These are phyloP conservation scores for Myotis vivesi DNA, from an alignment of 2,797 vertebrate genomes.

Conservation along the genomic window DNA sequence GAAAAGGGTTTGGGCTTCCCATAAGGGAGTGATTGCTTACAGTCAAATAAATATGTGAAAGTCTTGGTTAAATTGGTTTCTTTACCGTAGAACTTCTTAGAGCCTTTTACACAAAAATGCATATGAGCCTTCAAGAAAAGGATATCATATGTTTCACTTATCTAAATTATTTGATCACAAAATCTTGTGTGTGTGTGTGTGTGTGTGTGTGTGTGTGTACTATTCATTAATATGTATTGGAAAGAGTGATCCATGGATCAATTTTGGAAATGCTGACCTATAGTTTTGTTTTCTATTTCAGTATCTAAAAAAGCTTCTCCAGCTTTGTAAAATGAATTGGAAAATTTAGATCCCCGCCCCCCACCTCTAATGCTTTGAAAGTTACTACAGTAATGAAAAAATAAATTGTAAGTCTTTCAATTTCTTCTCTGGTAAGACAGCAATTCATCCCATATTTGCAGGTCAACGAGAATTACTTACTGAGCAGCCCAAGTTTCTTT, in stretches of 20 bases:
- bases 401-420: neutral
- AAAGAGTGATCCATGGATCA: neutral
- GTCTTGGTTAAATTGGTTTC: neutral
- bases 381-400: neutral
- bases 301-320: neutral
- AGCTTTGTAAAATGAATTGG: neutral
- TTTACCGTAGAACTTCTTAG: neutral
- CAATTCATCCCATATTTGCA: neutral
- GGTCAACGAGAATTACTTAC: neutral
- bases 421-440: neutral
- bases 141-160: neutral
- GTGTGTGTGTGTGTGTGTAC: neutral
- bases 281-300: neutral
- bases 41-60: neutral
- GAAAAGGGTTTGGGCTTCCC: neutral
- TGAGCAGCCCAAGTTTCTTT: neutral
- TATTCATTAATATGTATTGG: neutral
- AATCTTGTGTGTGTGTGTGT: neutral
- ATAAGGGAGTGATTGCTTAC: neutral
- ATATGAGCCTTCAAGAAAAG: neutral
- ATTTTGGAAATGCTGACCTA: conserved; percentile 17
- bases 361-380: neutral
- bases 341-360: neutral
- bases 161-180: neutral
- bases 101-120: neutral